A percentile compares a stretch with the other conserved stretches of the same genome.
phyloP scores from a whole-genome alignment of 2,113 vertebrate species.

The Actinemys pallida region DNA sequence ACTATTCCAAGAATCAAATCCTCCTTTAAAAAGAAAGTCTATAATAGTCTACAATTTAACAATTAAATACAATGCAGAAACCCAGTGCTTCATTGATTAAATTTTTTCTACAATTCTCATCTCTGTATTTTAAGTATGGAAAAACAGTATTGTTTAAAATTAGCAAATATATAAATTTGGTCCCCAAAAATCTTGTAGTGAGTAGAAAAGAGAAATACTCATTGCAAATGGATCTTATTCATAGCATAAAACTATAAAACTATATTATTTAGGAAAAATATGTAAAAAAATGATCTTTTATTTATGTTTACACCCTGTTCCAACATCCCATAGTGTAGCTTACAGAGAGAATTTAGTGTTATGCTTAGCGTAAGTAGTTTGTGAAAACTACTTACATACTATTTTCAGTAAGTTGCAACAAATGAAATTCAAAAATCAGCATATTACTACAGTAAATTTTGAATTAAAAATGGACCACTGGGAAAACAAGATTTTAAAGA shows the following conservation, averaged over 20 bases:
- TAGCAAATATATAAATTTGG: conserved; percentile 79
- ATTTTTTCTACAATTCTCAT: conserved; percentile 44
- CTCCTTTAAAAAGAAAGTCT: conserved; percentile 71
- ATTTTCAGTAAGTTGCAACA: conserved; percentile 52
- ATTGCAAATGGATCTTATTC: conserved; percentile 76
- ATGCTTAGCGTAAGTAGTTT: conserved; percentile 35
- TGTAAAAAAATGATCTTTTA: conserved; percentile 83
- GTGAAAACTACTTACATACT: conserved; percentile 47
- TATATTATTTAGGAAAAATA: conserved; percentile 84
- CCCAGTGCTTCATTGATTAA: conserved; percentile 52
- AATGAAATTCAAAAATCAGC: conserved; percentile 72
- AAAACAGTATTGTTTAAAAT: conserved; percentile 69
- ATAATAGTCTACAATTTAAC: conserved; percentile 45
- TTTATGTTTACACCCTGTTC: conserved; percentile 86
- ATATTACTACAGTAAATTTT: conserved; percentile 76
- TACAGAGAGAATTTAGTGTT: conserved; percentile 56
- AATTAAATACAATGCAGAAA: conserved; percentile 65
- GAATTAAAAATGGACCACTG: conserved; percentile 42
- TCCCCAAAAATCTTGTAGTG: conserved; percentile 83
- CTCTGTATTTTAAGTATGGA: conserved; percentile 53
- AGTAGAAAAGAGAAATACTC: conserved; percentile 85
- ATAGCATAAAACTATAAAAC: conserved; percentile 77
- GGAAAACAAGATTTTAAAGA: conserved; percentile 62
- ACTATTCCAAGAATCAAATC: conserved; percentile 69
- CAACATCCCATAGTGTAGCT: conserved; percentile 63